Percentiles rank a stretch among this genome's conserved stretches.
These are phyloP conservation scores for Belgica antarctica DNA, from an alignment of 2,888 invertebrate genomes.

Conservation along the genomic window DNA sequence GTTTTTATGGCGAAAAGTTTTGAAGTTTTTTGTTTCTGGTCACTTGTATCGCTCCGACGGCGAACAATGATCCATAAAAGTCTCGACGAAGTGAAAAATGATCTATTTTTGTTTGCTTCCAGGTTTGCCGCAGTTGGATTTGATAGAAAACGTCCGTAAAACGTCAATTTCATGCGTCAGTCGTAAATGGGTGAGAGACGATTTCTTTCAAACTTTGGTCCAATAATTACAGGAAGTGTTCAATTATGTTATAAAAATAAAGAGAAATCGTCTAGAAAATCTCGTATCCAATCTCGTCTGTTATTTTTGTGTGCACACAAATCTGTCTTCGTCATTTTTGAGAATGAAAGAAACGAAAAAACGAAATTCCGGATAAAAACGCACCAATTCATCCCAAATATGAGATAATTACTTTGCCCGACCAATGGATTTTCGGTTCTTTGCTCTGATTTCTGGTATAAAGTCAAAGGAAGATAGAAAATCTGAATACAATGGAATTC, in stretches of 20 bases:
- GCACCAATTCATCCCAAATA: background rate
- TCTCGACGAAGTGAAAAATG: constrained; percentile 12
- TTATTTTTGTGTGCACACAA: background rate
- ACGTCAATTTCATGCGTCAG: constrained; percentile 38
- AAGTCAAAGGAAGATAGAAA: constrained; percentile 14
- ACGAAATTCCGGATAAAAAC: background rate
- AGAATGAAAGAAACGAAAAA: background rate
- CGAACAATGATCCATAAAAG: background rate
- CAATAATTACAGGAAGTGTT: constrained; percentile 42
- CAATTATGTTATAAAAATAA: constrained; percentile 44
- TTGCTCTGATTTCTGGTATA: background rate
- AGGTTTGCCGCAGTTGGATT: constrained; percentile 34
- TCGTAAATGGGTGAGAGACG: constrained; percentile 24
- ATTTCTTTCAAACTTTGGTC: constrained; percentile 2
- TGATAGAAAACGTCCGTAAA: background rate
- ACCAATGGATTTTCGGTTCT: no score
- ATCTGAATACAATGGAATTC: constrained; percentile 27
- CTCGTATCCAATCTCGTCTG: no score
- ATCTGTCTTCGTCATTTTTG: background rate
- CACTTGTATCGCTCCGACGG: background rate
- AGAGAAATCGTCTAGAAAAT: constrained; percentile 28
- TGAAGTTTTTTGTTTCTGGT: no score
- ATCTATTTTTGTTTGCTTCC: background rate
- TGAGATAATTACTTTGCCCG: constrained; percentile 26
- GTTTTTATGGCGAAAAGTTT: background rate